Percentiles rank a stretch among this genome's conserved stretches.
phyloP scores from a whole-genome alignment of 2,888 invertebrate genomes.

The Amaurobius ferox region DNA sequence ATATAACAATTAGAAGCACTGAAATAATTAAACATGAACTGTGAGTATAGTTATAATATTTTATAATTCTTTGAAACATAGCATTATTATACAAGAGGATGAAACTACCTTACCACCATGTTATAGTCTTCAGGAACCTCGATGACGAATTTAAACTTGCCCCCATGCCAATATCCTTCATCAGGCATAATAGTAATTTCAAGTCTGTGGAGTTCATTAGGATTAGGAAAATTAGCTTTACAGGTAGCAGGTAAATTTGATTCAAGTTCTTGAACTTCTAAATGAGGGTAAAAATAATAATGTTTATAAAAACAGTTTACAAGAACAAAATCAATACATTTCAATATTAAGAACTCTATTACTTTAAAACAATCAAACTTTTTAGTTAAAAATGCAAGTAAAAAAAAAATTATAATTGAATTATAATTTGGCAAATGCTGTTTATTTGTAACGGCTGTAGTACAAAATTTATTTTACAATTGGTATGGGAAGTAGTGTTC shows the following conservation, averaged over 20 bases:
- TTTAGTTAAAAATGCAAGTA: no score
- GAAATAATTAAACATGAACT: no score
- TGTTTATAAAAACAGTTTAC: not conserved
- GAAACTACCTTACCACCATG: conserved; percentile 87
- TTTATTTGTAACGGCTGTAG: no score
- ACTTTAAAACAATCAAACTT: not conserved
- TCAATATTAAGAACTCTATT: not conserved
- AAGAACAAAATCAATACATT: not conserved
- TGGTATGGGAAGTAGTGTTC: no score
- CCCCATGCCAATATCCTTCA: conserved; percentile 93
- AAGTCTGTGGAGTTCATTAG: conserved; percentile 89
- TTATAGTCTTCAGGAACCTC: conserved; percentile 95
- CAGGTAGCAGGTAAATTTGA: conserved; percentile 72
- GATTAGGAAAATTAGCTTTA: conserved; percentile 87
- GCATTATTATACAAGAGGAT: no score
- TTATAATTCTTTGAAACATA: no score
- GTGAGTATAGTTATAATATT: no score
- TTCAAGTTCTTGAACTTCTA: conserved; percentile 74
- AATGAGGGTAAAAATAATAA: not conserved
- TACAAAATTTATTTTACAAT: no score
- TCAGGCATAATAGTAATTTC: conserved; percentile 86
- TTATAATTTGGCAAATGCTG: no score
- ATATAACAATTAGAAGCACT: no score
- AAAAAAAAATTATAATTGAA: no score
- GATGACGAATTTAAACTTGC: conserved; percentile 90